Percentiles rank a stretch among this genome's conserved stretches.
These are phyloP conservation scores for Pachycephala philippinensis DNA, from an alignment of 2,113 vertebrate genomes.

Conservation along the genomic window DNA sequence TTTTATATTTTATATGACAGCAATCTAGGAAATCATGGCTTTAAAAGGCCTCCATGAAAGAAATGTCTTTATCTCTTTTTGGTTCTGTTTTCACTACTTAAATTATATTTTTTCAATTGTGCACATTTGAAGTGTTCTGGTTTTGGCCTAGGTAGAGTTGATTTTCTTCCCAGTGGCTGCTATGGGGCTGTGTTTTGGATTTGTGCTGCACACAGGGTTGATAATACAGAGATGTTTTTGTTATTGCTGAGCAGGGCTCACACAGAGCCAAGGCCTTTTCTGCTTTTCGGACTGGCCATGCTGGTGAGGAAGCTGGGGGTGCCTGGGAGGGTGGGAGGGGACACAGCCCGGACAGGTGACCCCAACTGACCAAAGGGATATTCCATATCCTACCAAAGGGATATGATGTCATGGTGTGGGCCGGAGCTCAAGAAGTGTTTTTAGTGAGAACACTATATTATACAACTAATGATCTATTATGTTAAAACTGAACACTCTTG, in stretches of 20 bases:
- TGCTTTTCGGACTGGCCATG: accelerated
- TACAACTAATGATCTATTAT: background rate
- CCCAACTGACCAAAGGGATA: background rate
- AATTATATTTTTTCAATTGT: background rate
- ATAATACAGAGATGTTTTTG: background rate
- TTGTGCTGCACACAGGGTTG: background rate
- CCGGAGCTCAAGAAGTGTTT: background rate
- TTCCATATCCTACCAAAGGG: background rate
- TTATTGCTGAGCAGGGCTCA: background rate
- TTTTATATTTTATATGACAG: background rate
- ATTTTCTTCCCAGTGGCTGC: background rate
- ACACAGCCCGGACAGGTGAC: background rate
- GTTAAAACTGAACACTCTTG: background rate
- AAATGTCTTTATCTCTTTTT: background rate
- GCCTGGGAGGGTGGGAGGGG: background rate
- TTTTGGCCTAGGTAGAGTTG: background rate
- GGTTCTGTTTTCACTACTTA: background rate
- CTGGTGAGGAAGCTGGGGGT: background rate
- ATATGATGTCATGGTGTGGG: background rate
- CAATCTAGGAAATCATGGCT: background rate
- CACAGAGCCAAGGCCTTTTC: background rate
- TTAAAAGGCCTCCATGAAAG: background rate
- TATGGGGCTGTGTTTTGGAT: background rate
- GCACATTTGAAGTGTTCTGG: background rate
- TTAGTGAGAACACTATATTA: background rate